Evolutionary conservation across 2,113 vertebrate genomes (phyloP).

Genomic region (Gnathochromis pfefferi): DNA sequence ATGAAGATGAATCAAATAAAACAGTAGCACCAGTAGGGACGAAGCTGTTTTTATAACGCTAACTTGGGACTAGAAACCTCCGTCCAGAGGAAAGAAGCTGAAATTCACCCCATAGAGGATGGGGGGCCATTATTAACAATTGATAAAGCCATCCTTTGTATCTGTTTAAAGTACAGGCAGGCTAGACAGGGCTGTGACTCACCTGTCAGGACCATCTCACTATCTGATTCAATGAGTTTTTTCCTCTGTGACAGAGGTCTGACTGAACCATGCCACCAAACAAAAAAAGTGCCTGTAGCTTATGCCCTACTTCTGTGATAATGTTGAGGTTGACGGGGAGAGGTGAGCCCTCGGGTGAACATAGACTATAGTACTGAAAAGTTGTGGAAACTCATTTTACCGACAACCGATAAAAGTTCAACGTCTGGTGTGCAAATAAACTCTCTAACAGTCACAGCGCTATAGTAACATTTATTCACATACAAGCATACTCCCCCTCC

Average conservation of each 20-base stretch:
- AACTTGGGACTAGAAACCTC: not conserved
- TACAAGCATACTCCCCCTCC: not conserved
- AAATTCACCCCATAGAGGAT: not conserved
- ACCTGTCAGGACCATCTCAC: not conserved
- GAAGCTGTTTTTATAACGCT: not conserved
- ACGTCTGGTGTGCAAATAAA: not conserved
- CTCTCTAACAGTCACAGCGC: not conserved
- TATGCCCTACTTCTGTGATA: not conserved
- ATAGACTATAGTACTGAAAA: not conserved
- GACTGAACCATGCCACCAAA: not conserved
- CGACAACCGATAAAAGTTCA: accelerated
- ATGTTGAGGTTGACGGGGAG: not conserved
- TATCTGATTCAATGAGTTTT: not conserved
- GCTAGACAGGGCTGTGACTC: not conserved
- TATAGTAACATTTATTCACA: not conserved
- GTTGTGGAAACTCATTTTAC: not conserved
- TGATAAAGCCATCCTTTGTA: not conserved
- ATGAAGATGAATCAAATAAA: not conserved
- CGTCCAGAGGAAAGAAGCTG: not conserved
- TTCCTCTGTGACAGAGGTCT: not conserved
- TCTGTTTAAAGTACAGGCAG: not conserved
- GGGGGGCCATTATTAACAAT: not conserved
- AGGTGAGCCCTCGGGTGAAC: not conserved
- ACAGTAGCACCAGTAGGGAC: not conserved
- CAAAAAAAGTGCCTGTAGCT: not conserved